Base-by-base conservation (phyloP, 2,888 invertebrate species). In the Tholera decimalis region DNA sequence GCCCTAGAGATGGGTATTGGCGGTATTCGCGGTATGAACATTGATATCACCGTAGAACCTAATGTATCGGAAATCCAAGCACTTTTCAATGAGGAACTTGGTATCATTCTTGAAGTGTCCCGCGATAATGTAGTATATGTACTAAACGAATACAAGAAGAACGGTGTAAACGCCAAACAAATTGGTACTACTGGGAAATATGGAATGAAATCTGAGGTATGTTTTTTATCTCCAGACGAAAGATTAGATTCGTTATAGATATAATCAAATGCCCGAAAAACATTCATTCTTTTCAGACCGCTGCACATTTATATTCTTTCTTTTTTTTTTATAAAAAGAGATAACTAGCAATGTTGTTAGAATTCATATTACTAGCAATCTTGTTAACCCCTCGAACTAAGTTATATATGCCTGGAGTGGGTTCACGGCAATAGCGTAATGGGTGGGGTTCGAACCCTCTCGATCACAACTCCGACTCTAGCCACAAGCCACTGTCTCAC, bases 1-100 rank as follows among this genome's bases (percentile, higher is more conserved):
- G 91, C 98, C 0, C 88, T 99, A 65, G 99, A 99, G 94, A 99
- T 99, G 99, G 98, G 98, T n/a, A 98, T 99, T 88, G 99, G 97
- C 62, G 99, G 99, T 39, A 95, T 99, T 64, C 97, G 97, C 79
- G 99, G 99, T 1, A 85, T 99, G 18, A 93, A 96, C 18, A 88
- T 98, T 0, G 96, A 97, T 74, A 86, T 98, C 20, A 90, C 91
- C 63, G 89, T 85, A 1, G 88, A 83, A 65, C 89, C 89, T 39
- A 84, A 85, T 37, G 96, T 96, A 1, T 94, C 96, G 0, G 92
- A 96, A 1, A 89, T 98, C 8, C 96, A 97, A 65, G 95, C 98
- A 22, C 91, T 99, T 24, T 99, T 98, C 88, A 96, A 97, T 54
- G 99, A 99, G 90, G 99, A 99, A 92, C 96, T 98, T 26, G 98